These are phyloP conservation scores for Caenorhabditis sulstoni DNA, from an alignment of 2,888 invertebrate genomes.

Conservation along the genomic window DNA sequence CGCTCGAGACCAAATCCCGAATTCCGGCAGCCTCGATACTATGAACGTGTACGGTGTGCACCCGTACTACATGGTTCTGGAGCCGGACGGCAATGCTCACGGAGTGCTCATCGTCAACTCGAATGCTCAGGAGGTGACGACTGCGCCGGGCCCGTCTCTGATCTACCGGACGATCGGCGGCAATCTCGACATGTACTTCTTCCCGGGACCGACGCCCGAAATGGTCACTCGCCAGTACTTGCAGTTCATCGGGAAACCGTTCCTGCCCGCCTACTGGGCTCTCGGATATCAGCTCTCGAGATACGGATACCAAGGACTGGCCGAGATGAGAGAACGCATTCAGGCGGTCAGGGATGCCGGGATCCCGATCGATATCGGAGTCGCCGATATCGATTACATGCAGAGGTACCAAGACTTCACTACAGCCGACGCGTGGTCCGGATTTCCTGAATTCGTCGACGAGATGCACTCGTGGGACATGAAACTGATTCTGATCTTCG, in stretches of 20 bases:
- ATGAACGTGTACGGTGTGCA: constrained; percentile 79
- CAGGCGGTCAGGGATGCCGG: constrained; percentile 79
- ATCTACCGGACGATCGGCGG: constrained; percentile 85
- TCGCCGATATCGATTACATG: constrained; percentile 93
- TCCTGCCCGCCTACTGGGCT: constrained; percentile 80
- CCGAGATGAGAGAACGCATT: constrained; percentile 73
- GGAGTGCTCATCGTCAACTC: constrained; percentile 77
- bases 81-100: constrained; percentile 77
- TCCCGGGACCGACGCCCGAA: constrained; percentile 81
- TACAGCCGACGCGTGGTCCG: constrained; percentile 70
- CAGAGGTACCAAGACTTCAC: constrained; percentile 88
- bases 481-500: constrained; percentile 77
- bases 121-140: constrained; percentile 77
- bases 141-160: constrained; percentile 81
- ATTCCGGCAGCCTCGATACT: constrained; percentile 65
- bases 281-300: constrained; percentile 80
- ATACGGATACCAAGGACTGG: constrained; percentile 73
- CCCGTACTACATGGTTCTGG: constrained; percentile 76
- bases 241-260: constrained; percentile 72
- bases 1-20: constrained; percentile 75
- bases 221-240: constrained; percentile 80
- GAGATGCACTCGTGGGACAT: constrained; percentile 70
- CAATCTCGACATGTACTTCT: constrained; percentile 81
- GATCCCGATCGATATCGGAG: constrained; percentile 83
- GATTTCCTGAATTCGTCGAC: constrained; percentile 70